Evolutionary conservation across 2,888 invertebrate genomes (phyloP), one percentile per base, ranked within the genome.

Genomic region (Ellobium chinense): DNA sequence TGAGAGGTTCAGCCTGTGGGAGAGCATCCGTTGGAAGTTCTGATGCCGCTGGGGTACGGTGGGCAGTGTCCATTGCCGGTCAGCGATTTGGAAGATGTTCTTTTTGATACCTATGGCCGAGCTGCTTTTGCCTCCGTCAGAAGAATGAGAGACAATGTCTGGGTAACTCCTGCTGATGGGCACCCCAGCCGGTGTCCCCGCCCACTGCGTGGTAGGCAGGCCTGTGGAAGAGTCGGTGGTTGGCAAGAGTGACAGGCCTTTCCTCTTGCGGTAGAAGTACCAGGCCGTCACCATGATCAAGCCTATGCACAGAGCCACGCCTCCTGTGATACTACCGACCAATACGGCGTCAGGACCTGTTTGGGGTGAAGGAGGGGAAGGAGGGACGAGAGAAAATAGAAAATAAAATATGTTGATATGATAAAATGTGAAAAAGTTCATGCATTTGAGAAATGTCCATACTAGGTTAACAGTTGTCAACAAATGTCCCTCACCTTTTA

Each of bases 11-110:
- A 97, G 94, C 21, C 96, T 95, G 90, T 97, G 96, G 0, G 96
- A 96, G 54, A 96, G 94, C 92, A 97, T 96, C 0, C 97, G 94
- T 90, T 96, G 96, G 92, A 97, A 97, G 68, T 95, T 95, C 91
- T 96, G 96, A 92, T 96, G 96, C 36, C 96, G 94, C 65, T 96
- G 96, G 7, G 96, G 96, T 5, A 96, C 96, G 72, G 96, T 96
- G 1, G 97, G 97, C 37, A 97, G 93, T 1, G 97, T 97, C 0
- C 96, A 96, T 93, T 97, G 97, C 12, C 96, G 95, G 24, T 96
- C 93, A n/a, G 96, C 36, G 95, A 85, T 74, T 83, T 89, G 88
- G 68, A 88, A 88, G 54, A 89, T 83, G 31, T 85, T 84, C 65
- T 86, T 84, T 75, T 83, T 85, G 29, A 66, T 9, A 9, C 14